A percentile compares a stretch with the other conserved stretches of the same genome.
Evolutionary conservation across 1,140 invertebrate species (phyloP).

Genomic region (Amphibalanus amphitrite): DNA sequence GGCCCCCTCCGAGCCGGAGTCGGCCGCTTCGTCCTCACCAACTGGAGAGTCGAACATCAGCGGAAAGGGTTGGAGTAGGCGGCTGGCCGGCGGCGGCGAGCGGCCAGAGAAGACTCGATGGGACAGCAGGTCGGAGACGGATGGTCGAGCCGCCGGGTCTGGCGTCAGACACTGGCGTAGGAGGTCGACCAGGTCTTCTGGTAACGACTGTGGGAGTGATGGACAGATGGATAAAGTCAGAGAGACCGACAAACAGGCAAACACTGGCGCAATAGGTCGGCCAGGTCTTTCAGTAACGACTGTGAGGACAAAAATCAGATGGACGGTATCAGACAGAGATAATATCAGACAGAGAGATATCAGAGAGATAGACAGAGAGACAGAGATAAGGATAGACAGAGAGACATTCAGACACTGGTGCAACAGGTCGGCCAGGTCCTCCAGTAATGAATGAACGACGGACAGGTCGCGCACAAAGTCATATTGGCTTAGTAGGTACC

Average conservation of each 20-base stretch:
- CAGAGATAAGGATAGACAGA: no score
- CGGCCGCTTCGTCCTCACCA: background rate
- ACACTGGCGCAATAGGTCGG: background rate
- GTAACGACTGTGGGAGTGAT: slow-evolving; percentile 16
- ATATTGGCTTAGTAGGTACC: no score
- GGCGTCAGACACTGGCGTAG: slow-evolving; percentile 23
- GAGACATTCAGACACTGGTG: no score
- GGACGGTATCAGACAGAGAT: background rate
- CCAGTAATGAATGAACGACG: background rate
- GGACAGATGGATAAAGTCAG: background rate
- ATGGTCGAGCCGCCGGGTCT: slow-evolving; percentile 11
- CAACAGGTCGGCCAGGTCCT: background rate
- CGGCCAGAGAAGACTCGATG: slow-evolving; percentile 12
- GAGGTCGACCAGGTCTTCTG: slow-evolving; percentile 21
- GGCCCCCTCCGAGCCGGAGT: background rate
- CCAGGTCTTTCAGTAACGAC: background rate
- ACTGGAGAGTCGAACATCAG: slow-evolving; percentile 7
- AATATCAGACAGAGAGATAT: background rate
- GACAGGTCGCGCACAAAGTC: background rate
- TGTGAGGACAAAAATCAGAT: background rate
- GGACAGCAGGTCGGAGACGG: slow-evolving; percentile 11
- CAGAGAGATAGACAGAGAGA: no score
- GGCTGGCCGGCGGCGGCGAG: slow-evolving; percentile 9
- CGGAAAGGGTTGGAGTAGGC: slow-evolving; percentile 12
- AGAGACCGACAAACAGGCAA: background rate